A percentile compares a stretch with the other conserved stretches of the same genome.
Evolutionary conservation across 2,797 vertebrate genomes (phyloP).

Genomic region (Sebastes cheni): DNA sequence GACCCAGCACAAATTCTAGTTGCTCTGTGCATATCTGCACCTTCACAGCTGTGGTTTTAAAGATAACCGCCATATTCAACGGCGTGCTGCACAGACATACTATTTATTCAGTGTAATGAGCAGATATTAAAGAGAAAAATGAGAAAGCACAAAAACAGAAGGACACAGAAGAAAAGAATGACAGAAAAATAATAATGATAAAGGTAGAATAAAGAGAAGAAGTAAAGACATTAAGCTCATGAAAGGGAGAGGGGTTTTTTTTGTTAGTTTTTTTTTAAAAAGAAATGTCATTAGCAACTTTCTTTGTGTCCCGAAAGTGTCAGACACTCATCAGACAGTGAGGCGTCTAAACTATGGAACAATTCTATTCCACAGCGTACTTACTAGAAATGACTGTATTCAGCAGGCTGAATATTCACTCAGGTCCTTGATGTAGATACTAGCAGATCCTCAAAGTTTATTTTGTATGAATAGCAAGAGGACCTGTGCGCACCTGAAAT

Average conservation of each 20-base stretch:
- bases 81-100: slow-evolving; percentile 49
- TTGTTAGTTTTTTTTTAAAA: slow-evolving; percentile 9
- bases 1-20: slow-evolving; percentile 58
- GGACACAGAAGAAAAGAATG: slow-evolving; percentile 38
- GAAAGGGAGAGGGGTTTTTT: slow-evolving; percentile 38
- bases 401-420: not conserved
- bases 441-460: not conserved
- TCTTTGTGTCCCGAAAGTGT: slow-evolving; percentile 42
- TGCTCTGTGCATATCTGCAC: slow-evolving; percentile 58
- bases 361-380: not conserved
- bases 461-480: not conserved
- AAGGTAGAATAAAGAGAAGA: slow-evolving; percentile 60
- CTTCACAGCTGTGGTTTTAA: slow-evolving; percentile 79
- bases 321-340: slow-evolving; percentile 33
- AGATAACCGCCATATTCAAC: slow-evolving; percentile 76
- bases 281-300: slow-evolving; percentile 60
- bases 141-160: slow-evolving; percentile 51
- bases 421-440: not conserved
- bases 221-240: slow-evolving; percentile 61
- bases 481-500: not conserved
- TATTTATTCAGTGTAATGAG: slow-evolving; percentile 79
- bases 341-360: slow-evolving; percentile 22
- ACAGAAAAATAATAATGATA: slow-evolving; percentile 63
- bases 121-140: slow-evolving; percentile 74
- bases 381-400: not conserved